Base-by-base conservation (phyloP, 1,140 invertebrate genomes). In the Chymomyza costata region DNA sequence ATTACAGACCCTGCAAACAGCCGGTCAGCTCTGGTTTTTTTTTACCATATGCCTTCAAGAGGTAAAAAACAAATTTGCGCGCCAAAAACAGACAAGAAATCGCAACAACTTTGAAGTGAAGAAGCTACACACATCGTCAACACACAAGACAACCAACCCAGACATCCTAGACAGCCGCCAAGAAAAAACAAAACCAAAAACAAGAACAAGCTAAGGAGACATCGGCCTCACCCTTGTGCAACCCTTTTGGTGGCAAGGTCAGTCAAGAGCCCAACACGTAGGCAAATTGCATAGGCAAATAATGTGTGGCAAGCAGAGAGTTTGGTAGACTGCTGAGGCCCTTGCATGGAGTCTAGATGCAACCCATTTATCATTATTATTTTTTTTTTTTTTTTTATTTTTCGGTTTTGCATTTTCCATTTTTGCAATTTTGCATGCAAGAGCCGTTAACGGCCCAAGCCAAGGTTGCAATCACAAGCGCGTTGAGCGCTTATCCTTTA, bases 301-400 rank as follows among this genome's bases (percentile, higher is more conserved):
- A n/a, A n/a, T 66, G 25, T 28, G 41, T 30, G 39, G 25, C 31
- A 32, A 62, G 47, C 3, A 17, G 30, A 18, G 7, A n/a, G n/a
- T n/a, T n/a, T n/a, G n/a, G n/a, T n/a, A n/a, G n/a, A n/a, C n/a
- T n/a, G n/a, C 39, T 10, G n/a, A n/a, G 13, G 10, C 2, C 19
- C 6, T 2, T 15, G 5, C 8, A 16, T 35, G 10, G 13, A 18
- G 35, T 17, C 14, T 31, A 35, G 53, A 58, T 76, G 70, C 70
- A 76, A 62, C 52, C 52, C 73, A 71, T 80, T 78, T 78, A 78
- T 80, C 73, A 78, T 78, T 55, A 62, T 61, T 67, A n/a, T n/a
- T n/a, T n/a, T n/a, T n/a, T n/a, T n/a, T n/a, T n/a, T n/a, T n/a
- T n/a, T n/a, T n/a, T n/a, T n/a, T n/a, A n/a, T n/a, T n/a, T n/a